These are phyloP conservation scores for Rynchops niger DNA, from an alignment of 2,113 vertebrate genomes.

Conservation along the genomic window DNA sequence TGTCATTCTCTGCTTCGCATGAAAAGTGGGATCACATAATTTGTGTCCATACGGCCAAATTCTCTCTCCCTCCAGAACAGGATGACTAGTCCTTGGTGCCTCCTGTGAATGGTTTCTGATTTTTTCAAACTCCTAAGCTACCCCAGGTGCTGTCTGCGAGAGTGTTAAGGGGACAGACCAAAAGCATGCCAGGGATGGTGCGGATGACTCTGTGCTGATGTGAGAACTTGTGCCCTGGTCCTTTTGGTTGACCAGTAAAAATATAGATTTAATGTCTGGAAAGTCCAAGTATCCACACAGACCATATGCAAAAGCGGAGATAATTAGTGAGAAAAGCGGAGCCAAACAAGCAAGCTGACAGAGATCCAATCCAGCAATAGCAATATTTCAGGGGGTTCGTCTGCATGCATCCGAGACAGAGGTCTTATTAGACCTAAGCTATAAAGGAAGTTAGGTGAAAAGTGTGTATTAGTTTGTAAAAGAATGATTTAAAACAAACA, in stretches of 20 bases:
- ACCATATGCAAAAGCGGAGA: not conserved
- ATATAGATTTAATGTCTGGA: not conserved
- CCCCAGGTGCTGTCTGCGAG: not conserved
- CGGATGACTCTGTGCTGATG: not conserved
- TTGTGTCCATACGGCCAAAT: not conserved
- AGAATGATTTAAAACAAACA: not conserved
- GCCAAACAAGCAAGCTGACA: not conserved
- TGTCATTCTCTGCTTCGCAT: not conserved
- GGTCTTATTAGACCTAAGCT: not conserved
- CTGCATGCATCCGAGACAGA: not conserved
- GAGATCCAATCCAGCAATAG: not conserved
- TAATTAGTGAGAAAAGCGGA: not conserved
- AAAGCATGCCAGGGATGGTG: not conserved
- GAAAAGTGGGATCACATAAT: not conserved
- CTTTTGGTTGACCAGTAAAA: not conserved
- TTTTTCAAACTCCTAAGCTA: not conserved
- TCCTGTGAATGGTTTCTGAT: not conserved
- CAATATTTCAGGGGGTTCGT: not conserved
- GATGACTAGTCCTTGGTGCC: not conserved
- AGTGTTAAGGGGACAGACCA: not conserved
- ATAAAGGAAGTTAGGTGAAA: not conserved
- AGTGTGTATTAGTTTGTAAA: not conserved
- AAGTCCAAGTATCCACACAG: not conserved
- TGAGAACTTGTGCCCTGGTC: not conserved
- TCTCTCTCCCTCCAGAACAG: not conserved